A percentile compares a stretch with the other conserved stretches of the same genome.
Evolutionary conservation across 2,888 invertebrate species (phyloP).

Genomic region (Cephonodes hylas): DNA sequence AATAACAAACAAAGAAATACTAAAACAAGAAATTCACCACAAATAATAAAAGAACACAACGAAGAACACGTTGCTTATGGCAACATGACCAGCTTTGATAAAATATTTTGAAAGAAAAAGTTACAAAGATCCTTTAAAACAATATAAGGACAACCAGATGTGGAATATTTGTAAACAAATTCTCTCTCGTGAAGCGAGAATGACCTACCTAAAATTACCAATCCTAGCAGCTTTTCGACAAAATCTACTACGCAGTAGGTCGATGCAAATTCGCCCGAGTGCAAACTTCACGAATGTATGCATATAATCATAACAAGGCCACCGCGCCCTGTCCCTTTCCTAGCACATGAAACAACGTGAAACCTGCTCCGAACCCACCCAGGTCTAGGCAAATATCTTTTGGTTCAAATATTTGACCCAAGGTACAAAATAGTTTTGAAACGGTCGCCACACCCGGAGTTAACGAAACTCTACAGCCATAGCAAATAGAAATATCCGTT

Average conservation of each 20-base stretch:
- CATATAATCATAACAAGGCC: not conserved
- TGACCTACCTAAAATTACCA: not conserved
- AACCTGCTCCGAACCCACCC: not conserved
- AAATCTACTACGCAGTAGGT: not conserved
- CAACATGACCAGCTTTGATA: too few species aligned
- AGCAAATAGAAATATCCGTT: not conserved
- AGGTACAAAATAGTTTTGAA: not conserved
- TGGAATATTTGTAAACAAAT: too few species aligned
- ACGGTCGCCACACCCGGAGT: not conserved
- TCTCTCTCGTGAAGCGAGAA: too few species aligned
- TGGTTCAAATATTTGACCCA: conserved; percentile 6
- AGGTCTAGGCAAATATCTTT: not conserved
- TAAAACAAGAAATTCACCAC: too few species aligned
- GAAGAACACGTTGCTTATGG: too few species aligned
- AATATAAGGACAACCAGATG: too few species aligned
- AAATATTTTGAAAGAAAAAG: too few species aligned
- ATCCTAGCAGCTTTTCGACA: not conserved
- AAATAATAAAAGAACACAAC: too few species aligned
- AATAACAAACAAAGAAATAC: too few species aligned
- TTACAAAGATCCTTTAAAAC: too few species aligned
- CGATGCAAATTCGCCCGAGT: not conserved
- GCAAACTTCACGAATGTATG: not conserved
- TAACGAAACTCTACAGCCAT: not conserved
- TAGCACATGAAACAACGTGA: not conserved
- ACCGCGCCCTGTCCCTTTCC: not conserved